These are phyloP conservation scores for Heliopora coerulea DNA, from an alignment of 92 coral and sea anemone species.

Conservation along the genomic window DNA sequence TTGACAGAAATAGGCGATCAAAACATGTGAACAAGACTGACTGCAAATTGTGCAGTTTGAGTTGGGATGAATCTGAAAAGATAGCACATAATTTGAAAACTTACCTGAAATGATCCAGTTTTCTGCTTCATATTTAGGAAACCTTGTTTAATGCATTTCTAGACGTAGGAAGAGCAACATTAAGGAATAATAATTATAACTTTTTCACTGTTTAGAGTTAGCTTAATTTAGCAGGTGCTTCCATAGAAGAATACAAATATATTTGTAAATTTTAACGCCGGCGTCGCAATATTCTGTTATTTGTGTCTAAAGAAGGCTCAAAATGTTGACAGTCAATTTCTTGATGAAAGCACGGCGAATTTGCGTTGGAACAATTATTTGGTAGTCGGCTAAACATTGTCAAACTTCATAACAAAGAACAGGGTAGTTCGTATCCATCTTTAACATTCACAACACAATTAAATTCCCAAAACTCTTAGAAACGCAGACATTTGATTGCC, in stretches of 20 bases:
- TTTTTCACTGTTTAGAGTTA: constrained; percentile 10
- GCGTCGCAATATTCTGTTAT: too few species aligned
- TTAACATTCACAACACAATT: too few species aligned
- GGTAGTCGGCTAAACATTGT: too few species aligned
- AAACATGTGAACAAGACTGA: not conserved
- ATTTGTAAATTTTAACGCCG: not conserved
- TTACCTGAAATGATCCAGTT: constrained; percentile 96
- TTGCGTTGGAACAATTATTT: too few species aligned
- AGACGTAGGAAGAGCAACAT: constrained; percentile 40
- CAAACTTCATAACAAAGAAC: too few species aligned
- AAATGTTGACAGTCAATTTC: too few species aligned
- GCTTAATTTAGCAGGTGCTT: not conserved
- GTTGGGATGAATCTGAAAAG: not conserved
- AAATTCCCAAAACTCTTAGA: too few species aligned
- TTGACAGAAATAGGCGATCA: not conserved
- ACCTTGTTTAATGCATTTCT: constrained; percentile 91
- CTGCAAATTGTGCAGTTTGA: not conserved
- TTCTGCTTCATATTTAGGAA: constrained; percentile 75
- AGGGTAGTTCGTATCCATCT: too few species aligned
- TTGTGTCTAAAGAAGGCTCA: too few species aligned
- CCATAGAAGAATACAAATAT: not conserved
- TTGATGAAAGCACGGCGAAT: too few species aligned
- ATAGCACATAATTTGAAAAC: constrained; percentile 16
- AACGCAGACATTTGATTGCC: too few species aligned
- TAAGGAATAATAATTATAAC: constrained; percentile 16